Evolutionary conservation across 2,797 vertebrate species (phyloP), one percentile per base, ranked within the genome.

Genomic region (Pogonophryne albipinna): DNA sequence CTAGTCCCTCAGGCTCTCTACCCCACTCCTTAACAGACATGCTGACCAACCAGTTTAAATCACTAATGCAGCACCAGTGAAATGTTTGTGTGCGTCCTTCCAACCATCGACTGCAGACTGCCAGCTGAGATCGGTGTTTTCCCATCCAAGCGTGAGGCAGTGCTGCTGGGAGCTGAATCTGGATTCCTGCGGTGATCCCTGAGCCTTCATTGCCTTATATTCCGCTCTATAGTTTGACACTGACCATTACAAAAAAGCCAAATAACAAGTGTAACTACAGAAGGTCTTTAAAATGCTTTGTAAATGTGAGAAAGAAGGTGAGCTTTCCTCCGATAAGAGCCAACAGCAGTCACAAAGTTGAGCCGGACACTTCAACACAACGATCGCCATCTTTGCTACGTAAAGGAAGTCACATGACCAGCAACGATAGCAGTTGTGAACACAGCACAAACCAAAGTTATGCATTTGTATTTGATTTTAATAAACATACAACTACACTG

Each of bases 21-120:
- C 20, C 61, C 31, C 51, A 66, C 49, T 45, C 41, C 0, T 34
- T 4, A 44, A 65, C 16, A 50, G 20, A 71, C 23, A 31, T 23
- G 41, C 72, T 61, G 59, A 61, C 19, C 56, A 57, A 70, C 79
- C 63, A 64, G 64, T 60, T 50, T 15, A 80, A 71, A 63, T 45
- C 64, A 76, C 34, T 56, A 66, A 53, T 50, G 82, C 77, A 74
- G 68, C 46, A 63, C 66, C 47, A 60, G 17, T 16, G 34, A 58
- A 65, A 42, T 27, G 20, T 65, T 79, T 4, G 63, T 52, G 11
- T 64, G 84, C 19, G 63, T 60, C 64, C 68, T 17, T 70, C 27
- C 60, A 6, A 46, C 44, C 41, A 51, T 65, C 31, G 27, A 47
- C 20, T n/a, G 6, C 13, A 58, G 16, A 47, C 53, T 47, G 63